Percentiles rank a stretch among this genome's conserved stretches.
phyloP scores from a whole-genome alignment of 2,113 vertebrate species.

The Rana temporaria region DNA sequence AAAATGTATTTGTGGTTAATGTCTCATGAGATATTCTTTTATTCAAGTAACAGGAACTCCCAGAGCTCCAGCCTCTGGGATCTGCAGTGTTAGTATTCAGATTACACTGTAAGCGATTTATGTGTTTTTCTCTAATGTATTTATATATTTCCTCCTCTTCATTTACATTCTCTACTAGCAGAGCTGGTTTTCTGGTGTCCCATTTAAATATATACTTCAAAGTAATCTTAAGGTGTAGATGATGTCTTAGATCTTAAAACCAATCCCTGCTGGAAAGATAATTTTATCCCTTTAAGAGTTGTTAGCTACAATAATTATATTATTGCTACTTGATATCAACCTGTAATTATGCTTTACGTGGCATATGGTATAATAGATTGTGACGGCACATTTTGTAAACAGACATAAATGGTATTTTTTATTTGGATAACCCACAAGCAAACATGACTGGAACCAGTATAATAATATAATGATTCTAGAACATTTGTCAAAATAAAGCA shows the following conservation, averaged over 20 bases:
- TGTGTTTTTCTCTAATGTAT: not conserved
- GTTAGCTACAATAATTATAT: slow-evolving; percentile 28
- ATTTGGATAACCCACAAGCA: not conserved
- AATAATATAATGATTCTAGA: not conserved
- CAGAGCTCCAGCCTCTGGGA: not conserved
- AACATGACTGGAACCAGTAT: not conserved
- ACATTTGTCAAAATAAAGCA: slow-evolving; percentile 16
- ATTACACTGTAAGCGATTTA: not conserved
- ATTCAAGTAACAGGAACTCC: not conserved
- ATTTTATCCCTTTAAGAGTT: not conserved
- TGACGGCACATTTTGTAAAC: not conserved
- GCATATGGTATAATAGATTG: not conserved
- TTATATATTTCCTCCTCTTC: not conserved
- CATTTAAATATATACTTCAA: not conserved
- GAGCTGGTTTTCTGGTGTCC: not conserved
- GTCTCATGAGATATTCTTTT: slow-evolving; percentile 6
- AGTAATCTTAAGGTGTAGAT: slow-evolving; percentile 11
- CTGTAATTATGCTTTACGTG: slow-evolving; percentile 6
- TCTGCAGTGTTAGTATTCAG: not conserved
- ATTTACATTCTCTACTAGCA: no score
- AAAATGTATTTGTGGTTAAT: slow-evolving; percentile 3
- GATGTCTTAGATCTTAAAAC: not conserved
- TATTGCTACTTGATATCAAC: slow-evolving; percentile 29
- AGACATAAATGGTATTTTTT: slow-evolving; percentile 10
- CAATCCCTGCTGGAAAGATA: not conserved